Evolutionary conservation across 2,113 vertebrate genomes (phyloP).

Genomic region (Rhadina sibilatrix): DNA sequence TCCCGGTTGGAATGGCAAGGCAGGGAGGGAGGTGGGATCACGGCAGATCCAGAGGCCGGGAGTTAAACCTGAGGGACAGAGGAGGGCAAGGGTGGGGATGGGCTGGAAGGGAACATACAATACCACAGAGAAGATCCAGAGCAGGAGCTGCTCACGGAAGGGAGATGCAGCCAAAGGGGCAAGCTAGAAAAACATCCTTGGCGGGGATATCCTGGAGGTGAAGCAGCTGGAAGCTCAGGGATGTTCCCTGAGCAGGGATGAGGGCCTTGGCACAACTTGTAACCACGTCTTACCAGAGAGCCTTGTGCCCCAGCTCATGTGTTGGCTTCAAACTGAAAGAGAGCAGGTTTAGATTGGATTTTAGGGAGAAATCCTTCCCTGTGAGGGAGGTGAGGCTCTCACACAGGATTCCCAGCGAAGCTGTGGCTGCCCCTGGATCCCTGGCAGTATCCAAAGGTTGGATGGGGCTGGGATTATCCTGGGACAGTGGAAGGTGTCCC

Average conservation of each 20-base stretch:
- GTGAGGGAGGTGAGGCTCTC: fast-evolving
- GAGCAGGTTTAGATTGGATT: neutral
- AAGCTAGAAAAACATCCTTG: neutral
- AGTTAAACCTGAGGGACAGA: neutral
- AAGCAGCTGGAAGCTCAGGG: neutral
- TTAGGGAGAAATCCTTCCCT: neutral
- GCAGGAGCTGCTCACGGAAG: neutral
- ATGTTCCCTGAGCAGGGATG: neutral
- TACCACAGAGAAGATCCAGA: neutral
- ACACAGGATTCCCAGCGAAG: neutral
- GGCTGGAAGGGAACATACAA: neutral
- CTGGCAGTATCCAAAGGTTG: fast-evolving
- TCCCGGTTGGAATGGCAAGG: fast-evolving
- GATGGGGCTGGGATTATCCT: fast-evolving
- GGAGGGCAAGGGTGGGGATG: neutral
- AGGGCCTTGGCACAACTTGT: neutral
- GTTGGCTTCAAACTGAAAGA: neutral
- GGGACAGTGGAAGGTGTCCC: fast-evolving
- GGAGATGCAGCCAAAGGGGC: neutral
- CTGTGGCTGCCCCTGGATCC: neutral
- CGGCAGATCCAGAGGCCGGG: neutral
- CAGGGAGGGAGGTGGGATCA: neutral
- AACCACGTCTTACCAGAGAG: neutral
- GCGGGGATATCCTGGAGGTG: neutral
- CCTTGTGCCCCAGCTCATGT: fast-evolving